phyloP scores from a whole-genome alignment of 1,140 invertebrate species.

The Drosophila ficusphila region DNA sequence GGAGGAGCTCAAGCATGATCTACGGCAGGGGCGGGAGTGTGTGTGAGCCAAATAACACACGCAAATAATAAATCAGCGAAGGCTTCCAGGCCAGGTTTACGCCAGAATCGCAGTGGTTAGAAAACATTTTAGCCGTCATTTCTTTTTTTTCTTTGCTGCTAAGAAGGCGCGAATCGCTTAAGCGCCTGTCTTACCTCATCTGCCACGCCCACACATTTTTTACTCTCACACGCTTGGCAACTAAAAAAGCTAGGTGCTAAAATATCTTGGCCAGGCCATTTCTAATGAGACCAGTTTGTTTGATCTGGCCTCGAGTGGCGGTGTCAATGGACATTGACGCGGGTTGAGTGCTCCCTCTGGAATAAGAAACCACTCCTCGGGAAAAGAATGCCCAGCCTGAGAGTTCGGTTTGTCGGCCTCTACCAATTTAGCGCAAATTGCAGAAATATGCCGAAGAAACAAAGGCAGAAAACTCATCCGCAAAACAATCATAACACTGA shows the following conservation, averaged over 20 bases:
- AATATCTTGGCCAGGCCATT: conserved; percentile 8
- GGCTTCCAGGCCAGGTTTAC: conserved; percentile 10
- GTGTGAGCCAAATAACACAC: conserved; percentile 73
- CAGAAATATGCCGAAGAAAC: conserved; percentile 48
- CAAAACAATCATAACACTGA: conserved; percentile 82
- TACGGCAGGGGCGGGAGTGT: conserved; percentile 59
- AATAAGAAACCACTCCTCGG: neutral
- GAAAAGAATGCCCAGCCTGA: conserved; percentile 21
- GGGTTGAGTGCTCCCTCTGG: conserved; percentile 7
- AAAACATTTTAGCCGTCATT: conserved; percentile 70
- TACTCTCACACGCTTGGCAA: conserved; percentile 10
- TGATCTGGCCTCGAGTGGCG: conserved; percentile 29
- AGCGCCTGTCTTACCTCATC: conserved; percentile 36
- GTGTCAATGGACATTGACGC: conserved; percentile 30
- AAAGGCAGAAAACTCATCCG: conserved; percentile 68
- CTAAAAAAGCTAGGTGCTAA: conserved; percentile 1
- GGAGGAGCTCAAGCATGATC: conserved; percentile 48
- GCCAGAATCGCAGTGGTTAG: conserved; percentile 38
- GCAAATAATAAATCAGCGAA: conserved; percentile 73
- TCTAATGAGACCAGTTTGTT: conserved; percentile 53
- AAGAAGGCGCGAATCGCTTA: conserved; percentile 46
- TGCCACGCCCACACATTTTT: conserved; percentile 75
- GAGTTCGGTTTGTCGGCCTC: conserved; percentile 10
- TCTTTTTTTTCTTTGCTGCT: conserved; percentile 11
- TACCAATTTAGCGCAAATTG: conserved; percentile 64